Evolutionary conservation across 1,140 invertebrate species (phyloP).

Genomic region (Pseudomyrmex pallidus): DNA sequence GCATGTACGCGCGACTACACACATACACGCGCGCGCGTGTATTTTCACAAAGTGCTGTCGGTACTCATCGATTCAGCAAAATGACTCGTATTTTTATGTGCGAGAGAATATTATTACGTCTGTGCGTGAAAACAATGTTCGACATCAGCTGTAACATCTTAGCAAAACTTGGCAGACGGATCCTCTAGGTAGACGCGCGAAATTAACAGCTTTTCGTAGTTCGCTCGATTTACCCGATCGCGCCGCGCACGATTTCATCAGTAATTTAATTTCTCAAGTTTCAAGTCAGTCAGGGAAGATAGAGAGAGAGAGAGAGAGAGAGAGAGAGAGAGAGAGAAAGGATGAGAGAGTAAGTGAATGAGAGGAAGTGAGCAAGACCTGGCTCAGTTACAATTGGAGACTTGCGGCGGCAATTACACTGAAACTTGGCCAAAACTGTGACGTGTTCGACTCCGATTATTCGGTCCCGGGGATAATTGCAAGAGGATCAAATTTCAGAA

Average conservation of each 20-base stretch:
- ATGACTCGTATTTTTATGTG: neutral
- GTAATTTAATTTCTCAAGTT: constrained; percentile 58
- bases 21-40: neutral
- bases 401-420: constrained; percentile 22
- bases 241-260: constrained; percentile 2
- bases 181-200: neutral
- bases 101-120: neutral
- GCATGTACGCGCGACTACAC: no score
- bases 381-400: constrained; percentile 43
- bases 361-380: neutral
- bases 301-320: no score
- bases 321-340: no score
- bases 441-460: constrained; percentile 17
- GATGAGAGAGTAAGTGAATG: no score
- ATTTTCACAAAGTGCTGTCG: no score
- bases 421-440: constrained; percentile 33
- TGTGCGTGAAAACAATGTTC: neutral
- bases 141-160: no score
- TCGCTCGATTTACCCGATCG: neutral
- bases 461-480: constrained; percentile 27
- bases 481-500: constrained; percentile 13
- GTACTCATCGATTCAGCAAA: no score
- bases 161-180: neutral
- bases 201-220: neutral
- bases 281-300: neutral